Evolutionary conservation across 1,140 invertebrate genomes (phyloP).

Genomic region (Drosophila truncata): DNA sequence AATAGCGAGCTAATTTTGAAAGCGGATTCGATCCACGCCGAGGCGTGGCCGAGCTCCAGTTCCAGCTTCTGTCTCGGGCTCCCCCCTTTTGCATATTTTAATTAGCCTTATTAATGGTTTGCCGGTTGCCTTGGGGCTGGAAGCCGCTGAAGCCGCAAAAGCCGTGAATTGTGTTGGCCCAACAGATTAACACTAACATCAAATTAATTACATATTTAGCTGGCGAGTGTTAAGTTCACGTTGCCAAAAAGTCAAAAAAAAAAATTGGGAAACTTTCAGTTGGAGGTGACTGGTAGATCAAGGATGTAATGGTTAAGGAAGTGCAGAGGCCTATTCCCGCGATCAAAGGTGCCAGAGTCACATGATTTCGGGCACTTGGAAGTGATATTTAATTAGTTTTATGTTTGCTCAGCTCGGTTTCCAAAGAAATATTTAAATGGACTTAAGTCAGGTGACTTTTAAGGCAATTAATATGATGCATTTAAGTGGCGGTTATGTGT

Average conservation of each 20-base stretch:
- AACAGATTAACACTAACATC: constrained; percentile 64
- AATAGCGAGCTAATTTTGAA: constrained; percentile 79
- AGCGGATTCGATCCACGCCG: constrained; percentile 49
- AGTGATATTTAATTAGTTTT: constrained; percentile 38
- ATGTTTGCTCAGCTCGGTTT: constrained; percentile 6
- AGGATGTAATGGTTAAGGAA: constrained; percentile 34
- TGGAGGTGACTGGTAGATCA: constrained; percentile 33
- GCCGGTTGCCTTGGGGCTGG: constrained; percentile 44
- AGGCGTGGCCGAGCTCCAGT: constrained; percentile 41
- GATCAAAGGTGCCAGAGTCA: constrained; percentile 24
- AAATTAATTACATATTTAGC: constrained; percentile 75
- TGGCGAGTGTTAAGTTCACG: constrained; percentile 57
- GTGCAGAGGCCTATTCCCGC: constrained; percentile 15
- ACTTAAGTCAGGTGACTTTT: constrained; percentile 29
- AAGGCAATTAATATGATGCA: constrained; percentile 32
- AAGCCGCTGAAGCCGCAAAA: constrained; percentile 30
- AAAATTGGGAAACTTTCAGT: constrained; percentile 50
- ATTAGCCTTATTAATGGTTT: constrained; percentile 67
- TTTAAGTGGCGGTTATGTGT: constrained; percentile 22
- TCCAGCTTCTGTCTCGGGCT: constrained; percentile 39
- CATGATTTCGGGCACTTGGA: background rate
- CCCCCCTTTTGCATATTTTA: constrained; percentile 59
- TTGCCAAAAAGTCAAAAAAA: constrained; percentile 42
- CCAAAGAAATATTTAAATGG: constrained; percentile 27
- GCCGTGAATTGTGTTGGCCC: constrained; percentile 66